Evolutionary conservation across 2,113 vertebrate genomes (phyloP), one percentile per base, ranked within the genome.

Genomic region (Ceuthmochares aereus): DNA sequence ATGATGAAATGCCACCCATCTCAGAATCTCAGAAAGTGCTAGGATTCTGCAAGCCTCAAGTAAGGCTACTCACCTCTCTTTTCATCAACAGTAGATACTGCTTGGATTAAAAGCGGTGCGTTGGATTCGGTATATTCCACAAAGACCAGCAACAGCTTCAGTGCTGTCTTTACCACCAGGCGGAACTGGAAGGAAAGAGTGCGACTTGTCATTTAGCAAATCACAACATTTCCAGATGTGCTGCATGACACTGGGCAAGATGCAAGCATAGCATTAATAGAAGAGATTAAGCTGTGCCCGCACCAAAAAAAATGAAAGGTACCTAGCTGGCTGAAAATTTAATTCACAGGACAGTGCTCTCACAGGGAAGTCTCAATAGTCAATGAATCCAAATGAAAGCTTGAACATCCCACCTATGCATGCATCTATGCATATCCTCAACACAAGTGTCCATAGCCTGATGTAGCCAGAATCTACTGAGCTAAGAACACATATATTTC

Each of bases 61-160:
- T 18, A 30, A 60, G n/a, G 49, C 20, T 72, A 94, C 98, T 98
- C 91, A 99, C 99, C 98, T 97, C 97, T 98, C 95, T 99, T 99
- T 51, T 97, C 96, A 97, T 99, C 99, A 15, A 99, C 98, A 0
- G 92, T 97, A 16, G 97, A 97, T 37, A 99, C 98, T 42, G 99
- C 99, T 91, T 98, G 98, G 88, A 98, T 98, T 90, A 99, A 97
- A 77, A 99, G 98, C 0, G 96, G 96, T 1, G 99, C 98, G 0
- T 99, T 99, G 26, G 98, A 98, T 94, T 99, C 99, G 0, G 98
- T 98, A 90, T 99, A 99, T 93, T 99, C 99, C 97, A 99, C 99
- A 93, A 99, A 99, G 95, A 99, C 99, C 73, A 99, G 98, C 90
- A 99, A 98, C 88, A 99, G 98, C 96, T 99, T 99, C 93, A 99